Evolutionary conservation across 2,797 vertebrate genomes (phyloP).

Genomic region (Anabas testudineus): DNA sequence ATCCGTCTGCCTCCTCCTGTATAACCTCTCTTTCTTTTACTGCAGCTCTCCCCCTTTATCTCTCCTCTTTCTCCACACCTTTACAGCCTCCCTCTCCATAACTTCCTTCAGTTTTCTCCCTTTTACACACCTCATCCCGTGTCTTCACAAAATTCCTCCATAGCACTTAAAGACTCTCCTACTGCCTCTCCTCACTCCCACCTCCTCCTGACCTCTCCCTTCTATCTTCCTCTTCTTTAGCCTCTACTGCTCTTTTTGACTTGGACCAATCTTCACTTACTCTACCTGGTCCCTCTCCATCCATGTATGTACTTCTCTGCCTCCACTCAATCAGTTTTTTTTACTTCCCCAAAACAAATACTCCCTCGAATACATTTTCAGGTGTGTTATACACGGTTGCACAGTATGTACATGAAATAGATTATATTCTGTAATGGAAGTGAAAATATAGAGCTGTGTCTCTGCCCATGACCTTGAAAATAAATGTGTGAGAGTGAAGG

Average conservation of each 20-base stretch:
- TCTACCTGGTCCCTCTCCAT: constrained; percentile 33
- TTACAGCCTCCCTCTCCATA: constrained; percentile 41
- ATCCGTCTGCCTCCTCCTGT: constrained; percentile 46
- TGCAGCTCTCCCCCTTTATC: constrained; percentile 47
- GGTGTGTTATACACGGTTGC: not conserved
- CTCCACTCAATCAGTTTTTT: constrained; percentile 46
- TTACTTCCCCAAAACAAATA: too few species aligned
- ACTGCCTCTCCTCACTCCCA: constrained; percentile 1
- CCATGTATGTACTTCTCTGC: constrained; percentile 25
- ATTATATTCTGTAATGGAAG: not conserved
- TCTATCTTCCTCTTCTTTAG: constrained; percentile 48
- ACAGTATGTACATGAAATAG: not conserved
- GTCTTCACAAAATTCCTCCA: constrained; percentile 20
- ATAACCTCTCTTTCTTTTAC: constrained; percentile 54
- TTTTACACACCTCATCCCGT: not conserved
- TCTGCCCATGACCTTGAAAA: constrained; percentile 43
- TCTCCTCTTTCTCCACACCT: constrained; percentile 34
- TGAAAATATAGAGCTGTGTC: not conserved
- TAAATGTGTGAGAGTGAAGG: constrained; percentile 18
- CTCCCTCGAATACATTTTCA: constrained; percentile 13
- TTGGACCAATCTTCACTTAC: constrained; percentile 41
- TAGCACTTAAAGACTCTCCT: constrained; percentile 12
- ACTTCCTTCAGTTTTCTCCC: constrained; percentile 18
- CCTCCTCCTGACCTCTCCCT: constrained; percentile 30
- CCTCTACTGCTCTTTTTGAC: constrained; percentile 58